These are phyloP conservation scores for Falco rusticolus DNA, from an alignment of 2,797 vertebrate genomes.

Conservation along the genomic window DNA sequence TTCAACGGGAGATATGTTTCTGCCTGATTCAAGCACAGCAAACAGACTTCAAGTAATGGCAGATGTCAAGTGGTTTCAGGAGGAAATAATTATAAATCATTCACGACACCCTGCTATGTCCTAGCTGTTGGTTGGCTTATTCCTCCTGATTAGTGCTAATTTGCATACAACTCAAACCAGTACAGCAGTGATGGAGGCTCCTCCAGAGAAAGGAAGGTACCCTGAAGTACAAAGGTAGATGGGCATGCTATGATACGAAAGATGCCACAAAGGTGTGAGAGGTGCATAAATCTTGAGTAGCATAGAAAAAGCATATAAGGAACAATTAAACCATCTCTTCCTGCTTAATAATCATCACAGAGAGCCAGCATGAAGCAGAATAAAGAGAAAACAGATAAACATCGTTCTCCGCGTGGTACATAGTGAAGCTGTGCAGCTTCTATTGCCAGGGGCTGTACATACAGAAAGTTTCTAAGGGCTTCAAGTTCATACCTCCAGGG, in stretches of 20 bases:
- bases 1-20: slow-evolving; percentile 44
- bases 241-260: neutral
- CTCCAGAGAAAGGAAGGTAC: neutral
- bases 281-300: neutral
- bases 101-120: neutral
- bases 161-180: neutral
- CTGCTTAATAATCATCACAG: neutral
- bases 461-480: neutral
- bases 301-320: neutral
- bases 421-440: neutral
- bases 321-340: neutral
- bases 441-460: neutral
- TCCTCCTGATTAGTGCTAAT: slow-evolving; percentile 31
- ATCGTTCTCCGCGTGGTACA: rapidly evolving
- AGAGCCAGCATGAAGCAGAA: neutral
- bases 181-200: neutral
- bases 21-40: slow-evolving; percentile 65
- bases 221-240: neutral
- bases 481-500: neutral
- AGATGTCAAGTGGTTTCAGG: slow-evolving; percentile 70
- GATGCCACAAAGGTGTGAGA: neutral
- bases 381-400: neutral
- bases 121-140: slow-evolving; percentile 32
- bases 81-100: slow-evolving; percentile 66
- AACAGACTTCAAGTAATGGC: slow-evolving; percentile 66